Evolutionary conservation across 2,888 invertebrate genomes (phyloP), one percentile per base, ranked within the genome.

Genomic region (Vanessa cardui): DNA sequence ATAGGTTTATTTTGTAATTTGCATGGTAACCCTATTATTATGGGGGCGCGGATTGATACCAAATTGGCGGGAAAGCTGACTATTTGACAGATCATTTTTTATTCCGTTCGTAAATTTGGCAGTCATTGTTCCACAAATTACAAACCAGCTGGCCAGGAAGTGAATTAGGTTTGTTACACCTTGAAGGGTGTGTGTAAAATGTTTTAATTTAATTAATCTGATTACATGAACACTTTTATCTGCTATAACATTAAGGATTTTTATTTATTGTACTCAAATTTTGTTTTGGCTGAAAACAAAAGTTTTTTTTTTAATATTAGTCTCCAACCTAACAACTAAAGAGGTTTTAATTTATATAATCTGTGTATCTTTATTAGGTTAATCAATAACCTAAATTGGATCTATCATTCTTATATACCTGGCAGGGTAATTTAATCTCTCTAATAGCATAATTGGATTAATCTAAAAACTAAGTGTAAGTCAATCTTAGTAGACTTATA

Each of bases 71-170:
- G 88, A 90, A 90, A 88, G 83, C 82, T 82, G 83, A 78, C 76
- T 77, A 77, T 87, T 87, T 88, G 90, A 90, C 88, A 90, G 89
- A 89, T 90, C 85, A 90, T 90, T 90, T 89, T 87, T 91, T 89
- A 90, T 89, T 89, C 73, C 80, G 80, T 86, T 87, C 86, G 85
- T 80, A 87, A 88, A 87, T 84, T 86, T 80, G 83, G 82, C 80
- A 75, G 76, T 80, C 80, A 83, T 87, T 88, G 86, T 88, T 85
- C 84, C 83, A 79, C 79, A 86, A 84, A 89, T 89, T 87, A 83
- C 39, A 39, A 39, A 39, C 86, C 88, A 89, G 86, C 80, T 89
- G 88, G 86, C 74, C 87, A 85, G 89, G 88, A 89, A 88, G 86
- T 86, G 81, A 83, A 83, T 81, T 79, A 64, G 58, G 68, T 68